These are phyloP conservation scores for Somateria mollissima DNA, from an alignment of 2,797 vertebrate genomes.

Conservation along the genomic window DNA sequence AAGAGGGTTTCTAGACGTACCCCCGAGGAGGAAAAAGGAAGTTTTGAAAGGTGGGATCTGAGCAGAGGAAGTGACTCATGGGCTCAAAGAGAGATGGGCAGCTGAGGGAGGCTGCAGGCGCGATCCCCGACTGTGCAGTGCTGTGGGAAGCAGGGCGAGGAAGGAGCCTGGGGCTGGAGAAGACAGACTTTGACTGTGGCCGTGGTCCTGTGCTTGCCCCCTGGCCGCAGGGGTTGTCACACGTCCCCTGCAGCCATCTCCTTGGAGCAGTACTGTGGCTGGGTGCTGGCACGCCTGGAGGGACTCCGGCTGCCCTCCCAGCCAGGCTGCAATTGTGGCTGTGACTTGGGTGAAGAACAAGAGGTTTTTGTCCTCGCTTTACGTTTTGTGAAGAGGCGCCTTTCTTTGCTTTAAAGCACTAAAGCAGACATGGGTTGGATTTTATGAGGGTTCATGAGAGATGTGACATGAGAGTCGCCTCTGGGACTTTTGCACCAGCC, in stretches of 20 bases:
- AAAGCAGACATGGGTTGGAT: not conserved
- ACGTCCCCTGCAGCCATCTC: not conserved
- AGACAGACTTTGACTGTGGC: not conserved
- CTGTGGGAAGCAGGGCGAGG: slow-evolving; percentile 59
- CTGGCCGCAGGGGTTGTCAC: not conserved
- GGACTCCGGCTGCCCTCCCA: not conserved
- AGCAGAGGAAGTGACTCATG: slow-evolving; percentile 63
- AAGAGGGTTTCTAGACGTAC: not conserved
- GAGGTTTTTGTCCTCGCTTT: not conserved
- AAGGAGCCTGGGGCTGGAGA: not conserved
- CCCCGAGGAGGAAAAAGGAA: slow-evolving; percentile 58
- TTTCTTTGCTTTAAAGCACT: not conserved
- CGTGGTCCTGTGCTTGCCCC: not conserved
- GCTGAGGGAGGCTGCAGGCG: not conserved
- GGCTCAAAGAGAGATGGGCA: slow-evolving; percentile 54
- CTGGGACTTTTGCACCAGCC: not conserved
- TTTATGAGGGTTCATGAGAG: not conserved
- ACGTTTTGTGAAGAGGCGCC: not conserved
- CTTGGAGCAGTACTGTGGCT: too few species aligned
- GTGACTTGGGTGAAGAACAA: not conserved
- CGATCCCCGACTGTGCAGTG: slow-evolving; percentile 39
- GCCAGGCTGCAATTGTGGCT: not conserved
- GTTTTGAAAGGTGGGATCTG: slow-evolving; percentile 70
- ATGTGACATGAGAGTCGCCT: accelerated
- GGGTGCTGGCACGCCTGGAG: not conserved